These are phyloP conservation scores for Umimayanthus chanpuru DNA, from an alignment of 92 coral and sea anemone species.

Conservation along the genomic window DNA sequence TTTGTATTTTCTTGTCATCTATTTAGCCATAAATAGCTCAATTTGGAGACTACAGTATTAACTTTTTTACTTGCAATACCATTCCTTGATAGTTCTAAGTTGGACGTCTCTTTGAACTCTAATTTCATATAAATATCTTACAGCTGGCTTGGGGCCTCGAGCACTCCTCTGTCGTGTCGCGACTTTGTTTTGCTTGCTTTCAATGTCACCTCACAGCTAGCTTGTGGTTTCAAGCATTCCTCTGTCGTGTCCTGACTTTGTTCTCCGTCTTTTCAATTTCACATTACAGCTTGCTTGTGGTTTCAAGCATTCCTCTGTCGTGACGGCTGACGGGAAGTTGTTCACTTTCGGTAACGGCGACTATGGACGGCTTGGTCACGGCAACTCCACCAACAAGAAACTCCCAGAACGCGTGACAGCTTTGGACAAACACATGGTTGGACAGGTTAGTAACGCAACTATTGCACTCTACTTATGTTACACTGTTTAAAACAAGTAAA, in stretches of 20 bases:
- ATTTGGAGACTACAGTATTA: no score
- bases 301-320: conserved; percentile 88
- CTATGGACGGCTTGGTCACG: conserved; percentile 88
- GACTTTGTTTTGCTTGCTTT: neutral
- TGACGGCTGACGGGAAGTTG: conserved; percentile 85
- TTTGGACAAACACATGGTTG: conserved; percentile 72
- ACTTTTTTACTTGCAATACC: no score
- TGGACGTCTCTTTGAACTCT: no score
- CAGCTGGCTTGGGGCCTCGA: conserved; percentile 88
- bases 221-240: conserved; percentile 91
- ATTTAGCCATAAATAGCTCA: no score
- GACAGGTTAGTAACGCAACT: conserved; percentile 58
- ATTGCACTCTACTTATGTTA: no score
- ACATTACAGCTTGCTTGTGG: conserved; percentile 78
- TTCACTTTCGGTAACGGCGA: conserved; percentile 89
- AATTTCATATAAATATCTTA: neutral
- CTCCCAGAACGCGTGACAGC: conserved; percentile 79
- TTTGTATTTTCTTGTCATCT: no score
- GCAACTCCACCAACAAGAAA: conserved; percentile 80
- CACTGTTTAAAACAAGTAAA: no score
- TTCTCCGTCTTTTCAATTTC: neutral
- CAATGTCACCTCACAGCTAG: conserved; percentile 49
- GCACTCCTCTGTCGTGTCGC: conserved; percentile 83
- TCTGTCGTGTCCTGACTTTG: conserved; percentile 74
- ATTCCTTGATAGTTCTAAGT: no score